These are phyloP conservation scores for Siphamia tubifer DNA, from an alignment of 2,113 vertebrate genomes.

Conservation along the genomic window DNA sequence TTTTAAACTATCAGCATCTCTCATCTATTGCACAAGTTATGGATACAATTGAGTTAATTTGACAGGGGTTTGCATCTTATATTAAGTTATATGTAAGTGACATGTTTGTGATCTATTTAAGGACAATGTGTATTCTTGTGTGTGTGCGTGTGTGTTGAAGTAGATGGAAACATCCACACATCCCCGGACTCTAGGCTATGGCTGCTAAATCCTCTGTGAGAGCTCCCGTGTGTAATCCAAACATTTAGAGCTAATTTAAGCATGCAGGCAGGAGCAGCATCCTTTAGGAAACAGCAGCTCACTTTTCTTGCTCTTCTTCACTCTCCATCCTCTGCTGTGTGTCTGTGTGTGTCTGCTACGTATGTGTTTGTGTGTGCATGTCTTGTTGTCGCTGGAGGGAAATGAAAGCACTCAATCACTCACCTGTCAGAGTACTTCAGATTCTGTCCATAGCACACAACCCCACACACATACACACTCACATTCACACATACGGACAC, in stretches of 20 bases:
- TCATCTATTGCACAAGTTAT: constrained; percentile 1
- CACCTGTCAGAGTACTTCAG: constrained; percentile 76
- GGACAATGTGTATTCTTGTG: background rate
- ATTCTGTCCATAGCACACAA: constrained; percentile 57
- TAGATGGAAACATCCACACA: constrained; percentile 69
- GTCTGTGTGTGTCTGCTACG: background rate
- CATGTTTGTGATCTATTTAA: constrained; percentile 31
- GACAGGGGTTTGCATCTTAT: background rate
- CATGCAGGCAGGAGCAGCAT: constrained; percentile 75
- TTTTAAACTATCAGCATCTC: constrained; percentile 4
- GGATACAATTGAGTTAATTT: constrained; percentile 10
- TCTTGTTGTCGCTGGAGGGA: constrained; percentile 69
- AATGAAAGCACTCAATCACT: constrained; percentile 80
- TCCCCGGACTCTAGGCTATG: constrained; percentile 65
- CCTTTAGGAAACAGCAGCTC: constrained; percentile 77
- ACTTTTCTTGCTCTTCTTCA: background rate
- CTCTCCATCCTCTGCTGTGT: constrained; percentile 33
- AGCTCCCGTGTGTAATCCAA: constrained; percentile 80
- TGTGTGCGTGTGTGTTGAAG: constrained; percentile 19
- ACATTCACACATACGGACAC: background rate
- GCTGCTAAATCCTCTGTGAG: constrained; percentile 76
- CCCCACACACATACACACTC: constrained; percentile 8
- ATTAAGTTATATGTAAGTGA: constrained; percentile 26
- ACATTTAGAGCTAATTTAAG: constrained; percentile 84
- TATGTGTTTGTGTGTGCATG: constrained; percentile 43